Conservation (phyloP, 2,113 vertebrate genomes). For the Planiliza haematocheilus region DNA sequence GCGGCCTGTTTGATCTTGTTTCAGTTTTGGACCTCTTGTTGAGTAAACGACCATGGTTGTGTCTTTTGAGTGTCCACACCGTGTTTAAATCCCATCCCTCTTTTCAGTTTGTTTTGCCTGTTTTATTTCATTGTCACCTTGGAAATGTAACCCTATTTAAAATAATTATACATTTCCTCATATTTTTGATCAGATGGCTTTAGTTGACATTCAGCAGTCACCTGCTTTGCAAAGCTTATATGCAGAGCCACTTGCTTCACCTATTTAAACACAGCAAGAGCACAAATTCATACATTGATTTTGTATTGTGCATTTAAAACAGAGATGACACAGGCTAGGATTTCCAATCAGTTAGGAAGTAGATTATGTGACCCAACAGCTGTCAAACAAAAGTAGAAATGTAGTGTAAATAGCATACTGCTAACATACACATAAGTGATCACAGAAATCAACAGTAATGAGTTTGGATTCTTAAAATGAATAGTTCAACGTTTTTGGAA, state of each 20-base stretch:
- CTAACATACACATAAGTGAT: neutral
- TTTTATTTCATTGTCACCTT: slow-evolving; percentile 8
- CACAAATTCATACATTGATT: too few species aligned
- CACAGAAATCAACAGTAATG: neutral
- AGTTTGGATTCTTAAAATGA: neutral
- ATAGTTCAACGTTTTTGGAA: slow-evolving; percentile 7
- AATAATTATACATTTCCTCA: neutral
- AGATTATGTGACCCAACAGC: too few species aligned
- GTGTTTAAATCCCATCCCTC: slow-evolving; percentile 31
- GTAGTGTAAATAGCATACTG: too few species aligned
- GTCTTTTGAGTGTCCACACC: slow-evolving; percentile 33
- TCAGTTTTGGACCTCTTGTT: slow-evolving; percentile 13
- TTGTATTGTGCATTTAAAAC: neutral
- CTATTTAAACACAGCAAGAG: too few species aligned
- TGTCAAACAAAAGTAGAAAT: too few species aligned
- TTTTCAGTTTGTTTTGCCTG: neutral
- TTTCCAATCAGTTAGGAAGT: neutral
- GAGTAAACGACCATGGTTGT: neutral
- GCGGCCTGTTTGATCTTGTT: slow-evolving; percentile 11
- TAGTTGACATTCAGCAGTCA: too few species aligned
- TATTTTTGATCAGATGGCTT: neutral
- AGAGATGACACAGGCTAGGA: neutral
- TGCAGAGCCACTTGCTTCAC: too few species aligned
- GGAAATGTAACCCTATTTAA: neutral
- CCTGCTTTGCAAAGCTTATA: too few species aligned